A percentile compares a stretch with the other conserved stretches of the same genome.
Conservation (phyloP, 2,888 invertebrate species). For the Molorchus minor region DNA sequence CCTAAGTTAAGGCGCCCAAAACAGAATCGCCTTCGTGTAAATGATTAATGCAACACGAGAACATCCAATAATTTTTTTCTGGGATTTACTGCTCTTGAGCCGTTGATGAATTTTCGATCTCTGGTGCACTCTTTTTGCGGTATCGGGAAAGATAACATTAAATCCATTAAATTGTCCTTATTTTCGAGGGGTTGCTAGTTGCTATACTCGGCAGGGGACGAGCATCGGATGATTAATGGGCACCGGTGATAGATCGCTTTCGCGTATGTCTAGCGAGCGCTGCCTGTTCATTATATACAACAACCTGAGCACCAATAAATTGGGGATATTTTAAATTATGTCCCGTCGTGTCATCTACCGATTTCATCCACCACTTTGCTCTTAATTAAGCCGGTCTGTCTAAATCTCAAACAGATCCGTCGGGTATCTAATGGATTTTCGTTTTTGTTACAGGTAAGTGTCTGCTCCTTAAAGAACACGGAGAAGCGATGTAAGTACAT, state of each 20-base stretch:
- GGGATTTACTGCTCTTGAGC: conserved; percentile 20
- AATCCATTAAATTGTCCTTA: conserved; percentile 49
- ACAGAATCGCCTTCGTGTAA: conserved; percentile 8
- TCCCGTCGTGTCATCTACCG: neutral
- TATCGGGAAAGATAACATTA: conserved; percentile 39
- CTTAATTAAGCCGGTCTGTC: too few species aligned
- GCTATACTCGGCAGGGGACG: conserved; percentile 42
- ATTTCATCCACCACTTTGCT: neutral
- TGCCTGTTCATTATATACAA: conserved; percentile 52
- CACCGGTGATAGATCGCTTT: conserved; percentile 51
- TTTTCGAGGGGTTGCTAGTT: conserved; percentile 41
- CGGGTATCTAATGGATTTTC: too few species aligned
- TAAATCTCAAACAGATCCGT: too few species aligned
- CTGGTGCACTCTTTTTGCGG: conserved; percentile 22
- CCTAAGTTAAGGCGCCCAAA: too few species aligned
- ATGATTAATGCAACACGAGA: conserved; percentile 19
- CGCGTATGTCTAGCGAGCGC: conserved; percentile 47
- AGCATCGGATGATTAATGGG: conserved; percentile 50
- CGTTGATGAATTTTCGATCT: conserved; percentile 32
- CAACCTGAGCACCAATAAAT: conserved; percentile 31
- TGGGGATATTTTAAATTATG: conserved; percentile 2
- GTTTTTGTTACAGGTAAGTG: too few species aligned
- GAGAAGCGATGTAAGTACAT: too few species aligned
- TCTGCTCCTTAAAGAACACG: too few species aligned
- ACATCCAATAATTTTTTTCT: conserved; percentile 21